Percentiles rank a stretch among this genome's conserved stretches.
phyloP scores from a whole-genome alignment of 2,888 invertebrate species.

The Polydrusus tereticollis region DNA sequence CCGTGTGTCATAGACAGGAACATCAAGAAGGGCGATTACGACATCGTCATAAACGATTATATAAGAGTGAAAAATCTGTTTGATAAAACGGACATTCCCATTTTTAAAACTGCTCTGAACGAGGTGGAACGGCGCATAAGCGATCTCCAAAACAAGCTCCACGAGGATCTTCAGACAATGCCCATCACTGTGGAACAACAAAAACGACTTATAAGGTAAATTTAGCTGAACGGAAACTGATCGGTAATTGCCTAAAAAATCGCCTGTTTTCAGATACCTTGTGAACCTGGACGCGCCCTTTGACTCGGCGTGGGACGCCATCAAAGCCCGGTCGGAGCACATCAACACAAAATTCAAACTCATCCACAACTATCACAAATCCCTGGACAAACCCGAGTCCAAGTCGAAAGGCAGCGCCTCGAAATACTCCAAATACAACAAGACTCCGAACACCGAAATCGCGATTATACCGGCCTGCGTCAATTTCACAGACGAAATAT shows the following conservation, averaged over 20 bases:
- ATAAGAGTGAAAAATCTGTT: conserved; percentile 95
- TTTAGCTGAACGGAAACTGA: too few relatives aligned
- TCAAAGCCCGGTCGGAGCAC: conserved; percentile 86
- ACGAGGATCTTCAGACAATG: conserved; percentile 88
- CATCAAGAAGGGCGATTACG: conserved; percentile 94
- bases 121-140: conserved; percentile 93
- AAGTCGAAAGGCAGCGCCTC: conserved; percentile 59
- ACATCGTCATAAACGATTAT: conserved; percentile 97
- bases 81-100: conserved; percentile 90
- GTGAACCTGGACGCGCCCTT: conserved; percentile 82
- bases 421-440: conserved; percentile 63
- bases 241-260: too few relatives aligned
- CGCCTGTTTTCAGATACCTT: conserved; percentile 73
- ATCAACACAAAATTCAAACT: conserved; percentile 76
- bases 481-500: conserved; percentile 81
- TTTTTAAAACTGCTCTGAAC: conserved; percentile 88
- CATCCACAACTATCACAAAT: conserved; percentile 76
- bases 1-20: conserved; percentile 95
- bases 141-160: conserved; percentile 83
- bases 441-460: conserved; percentile 58
- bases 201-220: conserved; percentile 82
- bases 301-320: conserved; percentile 98
- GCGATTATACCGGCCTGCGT: conserved; percentile 76
- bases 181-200: conserved; percentile 95
- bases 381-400: conserved; percentile 62